Percentiles rank a stretch among this genome's conserved stretches.
Evolutionary conservation across 37 sponge, comb jelly and placozoan species (phyloP).

Genomic region (Aplysina aerophoba): DNA sequence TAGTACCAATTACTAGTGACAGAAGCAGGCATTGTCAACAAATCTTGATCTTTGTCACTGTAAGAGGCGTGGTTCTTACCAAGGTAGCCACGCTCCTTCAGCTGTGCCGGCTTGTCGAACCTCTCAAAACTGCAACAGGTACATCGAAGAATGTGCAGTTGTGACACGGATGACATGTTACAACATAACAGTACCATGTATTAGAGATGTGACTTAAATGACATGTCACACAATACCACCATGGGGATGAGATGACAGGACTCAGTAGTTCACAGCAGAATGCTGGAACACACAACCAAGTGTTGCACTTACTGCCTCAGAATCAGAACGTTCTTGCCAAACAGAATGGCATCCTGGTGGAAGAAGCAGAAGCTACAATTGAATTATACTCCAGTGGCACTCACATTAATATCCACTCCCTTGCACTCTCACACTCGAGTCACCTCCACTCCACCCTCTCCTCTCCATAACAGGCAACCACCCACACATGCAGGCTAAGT

Average conservation of each 20-base stretch:
- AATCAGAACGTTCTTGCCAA: conserved; percentile 94
- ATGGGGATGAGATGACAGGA: not conserved
- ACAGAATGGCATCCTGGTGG: conserved; percentile 78
- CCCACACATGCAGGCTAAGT: conserved; percentile 36
- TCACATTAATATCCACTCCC: no score
- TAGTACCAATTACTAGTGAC: not conserved
- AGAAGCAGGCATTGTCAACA: not conserved
- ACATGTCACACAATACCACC: no score
- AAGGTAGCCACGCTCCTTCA: conserved; percentile 59
- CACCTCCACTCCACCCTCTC: no score
- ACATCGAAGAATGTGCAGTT: not conserved
- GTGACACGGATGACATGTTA: no score
- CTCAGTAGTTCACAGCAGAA: not conserved
- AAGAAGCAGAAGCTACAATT: not conserved
- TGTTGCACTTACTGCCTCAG: conserved; percentile 81
- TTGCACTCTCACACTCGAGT: no score
- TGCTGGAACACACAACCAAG: not conserved
- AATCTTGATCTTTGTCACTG: no score
- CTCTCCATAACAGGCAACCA: not conserved
- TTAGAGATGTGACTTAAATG: no score
- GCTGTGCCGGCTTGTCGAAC: conserved; percentile 40
- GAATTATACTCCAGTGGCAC: no score
- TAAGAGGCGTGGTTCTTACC: not conserved
- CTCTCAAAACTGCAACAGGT: conserved; percentile 63
- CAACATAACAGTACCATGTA: no score